Evolutionary conservation across 1,140 invertebrate genomes (phyloP).

Genomic region (Phymorhynchus buccinoides): DNA sequence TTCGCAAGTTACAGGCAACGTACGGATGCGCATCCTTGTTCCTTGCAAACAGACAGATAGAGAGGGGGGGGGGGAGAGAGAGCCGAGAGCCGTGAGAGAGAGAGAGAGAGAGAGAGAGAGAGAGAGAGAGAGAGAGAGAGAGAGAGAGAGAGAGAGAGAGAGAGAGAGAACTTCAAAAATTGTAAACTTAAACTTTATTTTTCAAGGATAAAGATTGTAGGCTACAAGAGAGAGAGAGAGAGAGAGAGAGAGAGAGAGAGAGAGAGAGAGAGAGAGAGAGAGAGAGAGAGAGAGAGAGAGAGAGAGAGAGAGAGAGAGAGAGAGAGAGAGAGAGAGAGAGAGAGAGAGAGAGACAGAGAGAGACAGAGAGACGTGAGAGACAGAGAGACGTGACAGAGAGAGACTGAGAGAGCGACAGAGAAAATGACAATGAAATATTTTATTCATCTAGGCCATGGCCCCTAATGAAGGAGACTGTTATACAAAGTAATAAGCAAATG

Average conservation of each 20-base stretch:
- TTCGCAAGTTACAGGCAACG: too few species aligned
- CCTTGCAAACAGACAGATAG: neutral
- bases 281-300: neutral
- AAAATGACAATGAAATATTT: too few species aligned
- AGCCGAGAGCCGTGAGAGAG: neutral
- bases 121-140: neutral
- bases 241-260: neutral
- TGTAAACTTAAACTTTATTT: too few species aligned
- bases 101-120: neutral
- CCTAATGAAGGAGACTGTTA: too few species aligned
- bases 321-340: constrained; percentile 12
- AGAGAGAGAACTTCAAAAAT: neutral
- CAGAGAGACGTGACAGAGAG: too few species aligned
- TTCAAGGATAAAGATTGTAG: too few species aligned
- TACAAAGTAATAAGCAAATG: too few species aligned
- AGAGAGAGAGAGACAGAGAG: neutral
- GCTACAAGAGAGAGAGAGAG: neutral
- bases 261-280: neutral
- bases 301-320: neutral
- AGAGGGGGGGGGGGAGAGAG: neutral
- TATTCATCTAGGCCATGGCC: too few species aligned
- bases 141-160: neutral
- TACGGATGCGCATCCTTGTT: too few species aligned
- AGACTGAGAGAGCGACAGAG: too few species aligned
- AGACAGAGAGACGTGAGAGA: neutral